Evolutionary conservation across 2,888 invertebrate species (phyloP), one percentile per base, ranked within the genome.

Genomic region (Tromatobia lineatoria): DNA sequence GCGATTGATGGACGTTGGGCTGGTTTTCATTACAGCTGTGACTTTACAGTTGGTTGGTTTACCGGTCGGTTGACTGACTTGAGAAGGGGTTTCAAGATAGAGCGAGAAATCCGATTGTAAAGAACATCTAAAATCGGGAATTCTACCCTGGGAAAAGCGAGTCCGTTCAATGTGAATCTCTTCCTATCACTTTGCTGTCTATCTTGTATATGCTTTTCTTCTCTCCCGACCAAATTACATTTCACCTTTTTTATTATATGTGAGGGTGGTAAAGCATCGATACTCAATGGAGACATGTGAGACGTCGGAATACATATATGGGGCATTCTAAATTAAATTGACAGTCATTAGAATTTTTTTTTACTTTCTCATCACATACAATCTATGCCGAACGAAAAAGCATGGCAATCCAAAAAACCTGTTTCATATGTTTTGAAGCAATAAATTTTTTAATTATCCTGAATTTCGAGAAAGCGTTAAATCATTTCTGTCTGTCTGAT

Each of bases 101-200:
- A 86, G 87, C 88, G 89, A 90, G 89, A 89, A 92, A 92, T 92
- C 90, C 90, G 90, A 92, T 92, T 92, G 90, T 88, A 89, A 89
- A 89, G 90, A 89, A 90, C 89, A 90, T 86, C 91, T 86, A 90
- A 91, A 90, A 88, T 89, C 88, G 88, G 10, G 89, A 85, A 90
- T 90, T 91, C 89, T 87, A 89, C 88, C 88, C 61, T 77, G 75
- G 85, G 85, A 85, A 38, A 61, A 81, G 57, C 71, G 50, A 66
- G 64, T 57, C 59, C 80, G 71, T 86, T 77, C 81, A 82, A 87
- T 79, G 74, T 73, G 85, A 87, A 88, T 86, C 85, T 86, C 87
- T 86, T 88, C 89, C 90, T 88, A 86, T 90, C 87, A 79, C 88
- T 88, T 90, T 86, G 87, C 67, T 77, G 61, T 81, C 25, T 69